Percentiles rank a stretch among this genome's conserved stretches.
Evolutionary conservation across 2,113 vertebrate species (phyloP).

Genomic region (Prunella fulvescens): DNA sequence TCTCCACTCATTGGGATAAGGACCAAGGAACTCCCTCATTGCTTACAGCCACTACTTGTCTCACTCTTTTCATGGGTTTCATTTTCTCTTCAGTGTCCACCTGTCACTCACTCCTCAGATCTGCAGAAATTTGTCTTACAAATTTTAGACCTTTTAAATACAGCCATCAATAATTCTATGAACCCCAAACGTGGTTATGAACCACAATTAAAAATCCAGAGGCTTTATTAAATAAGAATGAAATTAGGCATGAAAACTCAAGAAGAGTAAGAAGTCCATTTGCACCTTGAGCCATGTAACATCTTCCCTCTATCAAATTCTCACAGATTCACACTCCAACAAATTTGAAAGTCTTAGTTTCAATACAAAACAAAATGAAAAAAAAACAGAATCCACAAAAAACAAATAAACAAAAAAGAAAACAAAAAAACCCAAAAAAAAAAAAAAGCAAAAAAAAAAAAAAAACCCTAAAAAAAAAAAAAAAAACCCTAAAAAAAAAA

Average conservation of each 20-base stretch:
- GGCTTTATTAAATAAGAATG: neutral
- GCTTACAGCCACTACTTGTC: neutral
- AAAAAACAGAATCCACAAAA: neutral
- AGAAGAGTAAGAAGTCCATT: neutral
- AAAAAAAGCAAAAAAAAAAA: too few relatives aligned
- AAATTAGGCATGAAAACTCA: neutral
- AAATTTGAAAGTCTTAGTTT: neutral
- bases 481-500: neutral
- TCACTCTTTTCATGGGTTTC: neutral
- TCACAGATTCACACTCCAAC: neutral
- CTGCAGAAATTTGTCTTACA: neutral
- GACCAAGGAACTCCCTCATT: neutral
- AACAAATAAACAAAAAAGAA: neutral
- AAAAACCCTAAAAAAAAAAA: too few relatives aligned
- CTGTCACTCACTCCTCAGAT: neutral
- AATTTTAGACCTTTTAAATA: neutral
- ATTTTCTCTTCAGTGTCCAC: neutral
- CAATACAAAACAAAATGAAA: neutral
- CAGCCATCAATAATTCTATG: neutral
- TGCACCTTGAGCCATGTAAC: neutral
- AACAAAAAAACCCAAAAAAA: too few relatives aligned
- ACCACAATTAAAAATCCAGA: neutral
- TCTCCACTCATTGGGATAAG: neutral
- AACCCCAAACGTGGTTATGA: rapidly evolving
- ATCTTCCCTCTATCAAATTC: neutral